Base-by-base conservation (phyloP, 2,888 invertebrate genomes). In the Neocrepidodera transversa region DNA sequence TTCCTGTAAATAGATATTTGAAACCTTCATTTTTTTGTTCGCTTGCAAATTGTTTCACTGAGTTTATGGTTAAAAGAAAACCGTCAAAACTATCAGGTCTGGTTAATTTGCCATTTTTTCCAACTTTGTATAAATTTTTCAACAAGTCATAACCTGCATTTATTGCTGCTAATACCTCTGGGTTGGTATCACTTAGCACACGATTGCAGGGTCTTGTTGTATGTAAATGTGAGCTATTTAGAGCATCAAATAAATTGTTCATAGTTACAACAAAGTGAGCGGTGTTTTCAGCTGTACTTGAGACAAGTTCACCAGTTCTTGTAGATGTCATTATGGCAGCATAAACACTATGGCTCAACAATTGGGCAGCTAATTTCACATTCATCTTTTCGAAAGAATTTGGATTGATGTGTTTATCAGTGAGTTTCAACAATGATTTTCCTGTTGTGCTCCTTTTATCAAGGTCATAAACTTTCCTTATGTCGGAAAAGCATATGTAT, bases 171-270 rank as follows among this genome's bases (percentile, higher is more conserved):
- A 28, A 30, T n/a, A 51, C 14, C 17, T 52, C 13, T 13, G 52
- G 42, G 18, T 30, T 42, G 3, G 14, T 42, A 16, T 52, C 42
- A 30, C 42, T 42, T 18, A 42, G 6, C 1, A 30, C 52, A n/a
- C 32, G 18, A 18, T 52, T 52, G n/a, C 28, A 42, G 7, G 11
- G 32, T 23, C 42, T 52, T 14, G 2, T 42, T 26, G 26, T 13
- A 28, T 18, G 14, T n/a, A 14, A 32, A 7, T 16, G 28, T 10
- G 42, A 40, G 13, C 40, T 26, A 26, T 51, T 40, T 5, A 40
- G 17, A n/a, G 51, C 51, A 40, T 38, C 51, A 18, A 42, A 52
- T 30, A 52, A 28, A 52, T 52, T n/a, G n/a, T n/a, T n/a, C n/a
- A n/a, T n/a, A n/a, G n/a, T n/a, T 23, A n/a, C n/a, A n/a, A n/a